Evolutionary conservation across 2,113 vertebrate genomes (phyloP), one percentile per base, ranked within the genome.

Genomic region (Proterorhinus semilunaris): DNA sequence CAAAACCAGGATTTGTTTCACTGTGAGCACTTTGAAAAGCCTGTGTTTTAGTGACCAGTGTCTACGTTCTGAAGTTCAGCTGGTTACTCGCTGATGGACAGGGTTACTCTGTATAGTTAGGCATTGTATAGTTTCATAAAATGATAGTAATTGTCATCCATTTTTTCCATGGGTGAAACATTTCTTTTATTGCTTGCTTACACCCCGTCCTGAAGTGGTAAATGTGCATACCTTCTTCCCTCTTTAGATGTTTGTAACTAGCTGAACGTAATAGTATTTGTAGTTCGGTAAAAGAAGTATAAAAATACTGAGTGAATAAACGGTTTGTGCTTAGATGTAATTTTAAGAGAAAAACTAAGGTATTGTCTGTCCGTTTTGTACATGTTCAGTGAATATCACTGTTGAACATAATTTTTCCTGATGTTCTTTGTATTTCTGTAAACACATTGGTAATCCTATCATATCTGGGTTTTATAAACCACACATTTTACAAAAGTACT

Each of bases 261-360:
- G 94, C 89, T 92, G 86, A 93, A 91, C 85, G 95, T 96, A 93
- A 94, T 90, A 91, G 94, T 91, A 79, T 92, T 90, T 93, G 93
- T 96, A 95, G 94, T 95, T 86, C 94, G 85, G 85, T 97, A 95
- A 93, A 90, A 95, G 92, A 93, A 92, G 89, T 91, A 91, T 86
- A 90, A 87, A 79, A 91, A 91, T 68, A 43, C 91, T 92, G 65
- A 91, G 87, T 90, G 91, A 92, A 90, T 70, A 76, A 79, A 76
- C 80, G 66, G 51, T 72, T 91, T 92, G 96, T 96, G 94, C 91
- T 94, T 94, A 73, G 83, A 90, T 94, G 95, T 98, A 95, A 95
- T 94, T 95, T 94, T 92, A 83, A 93, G 92, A 95, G 94, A 91
- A 93, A 92, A 50, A 62, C 65, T 46, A 65, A 76, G 79, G 77